Conservation (phyloP, 2,113 vertebrate genomes). For the Etheostoma spectabile region DNA sequence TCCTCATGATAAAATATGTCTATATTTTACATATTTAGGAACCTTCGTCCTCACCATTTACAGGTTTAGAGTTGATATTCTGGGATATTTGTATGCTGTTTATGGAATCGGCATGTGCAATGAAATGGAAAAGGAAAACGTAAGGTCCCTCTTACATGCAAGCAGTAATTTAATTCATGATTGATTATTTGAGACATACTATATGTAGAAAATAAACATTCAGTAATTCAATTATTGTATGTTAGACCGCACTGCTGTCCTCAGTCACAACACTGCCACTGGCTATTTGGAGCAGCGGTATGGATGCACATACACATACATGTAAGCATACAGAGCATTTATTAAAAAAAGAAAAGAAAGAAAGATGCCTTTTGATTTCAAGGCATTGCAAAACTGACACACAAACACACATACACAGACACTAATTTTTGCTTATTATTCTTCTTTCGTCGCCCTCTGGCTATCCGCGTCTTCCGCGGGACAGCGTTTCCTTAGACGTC, state of each 20-base stretch:
- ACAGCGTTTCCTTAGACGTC: constrained; percentile 61
- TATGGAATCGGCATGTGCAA: no score
- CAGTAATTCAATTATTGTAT: neutral
- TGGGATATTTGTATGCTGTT: no score
- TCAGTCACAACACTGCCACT: constrained; percentile 65
- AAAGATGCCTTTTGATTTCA: constrained; percentile 33
- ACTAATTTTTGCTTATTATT: constrained; percentile 59
- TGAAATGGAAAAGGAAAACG: no score
- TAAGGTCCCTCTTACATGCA: neutral
- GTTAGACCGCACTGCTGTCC: constrained; percentile 20
- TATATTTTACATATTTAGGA: neutral
- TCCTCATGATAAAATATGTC: no score
- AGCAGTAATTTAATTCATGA: neutral
- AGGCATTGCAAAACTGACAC: neutral
- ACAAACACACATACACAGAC: constrained; percentile 30
- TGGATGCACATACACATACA: constrained; percentile 2
- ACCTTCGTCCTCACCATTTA: neutral
- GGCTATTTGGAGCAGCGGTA: constrained; percentile 31
- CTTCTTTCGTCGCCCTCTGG: constrained; percentile 49
- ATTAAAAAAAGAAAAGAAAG: constrained; percentile 52
- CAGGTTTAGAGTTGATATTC: neutral
- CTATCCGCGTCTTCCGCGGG: constrained; percentile 61
- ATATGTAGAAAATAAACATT: neutral
- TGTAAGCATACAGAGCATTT: constrained; percentile 41
- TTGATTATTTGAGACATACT: neutral